Conservation (phyloP, 2,113 vertebrate species). For the Dasyornis broadbenti region DNA sequence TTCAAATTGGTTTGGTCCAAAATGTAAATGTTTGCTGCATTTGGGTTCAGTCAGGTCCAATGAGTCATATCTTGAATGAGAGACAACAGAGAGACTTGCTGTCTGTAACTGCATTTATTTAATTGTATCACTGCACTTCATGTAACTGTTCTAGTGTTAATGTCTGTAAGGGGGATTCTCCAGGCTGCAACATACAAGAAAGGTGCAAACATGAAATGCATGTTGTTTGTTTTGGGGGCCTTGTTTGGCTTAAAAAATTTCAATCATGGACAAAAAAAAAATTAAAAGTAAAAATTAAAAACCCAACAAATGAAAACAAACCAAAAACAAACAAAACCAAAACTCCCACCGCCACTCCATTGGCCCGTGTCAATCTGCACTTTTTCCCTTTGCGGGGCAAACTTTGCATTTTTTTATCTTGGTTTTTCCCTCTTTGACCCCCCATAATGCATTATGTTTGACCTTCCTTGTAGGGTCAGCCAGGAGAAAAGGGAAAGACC, state of each 20-base stretch:
- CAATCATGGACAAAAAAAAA: slow-evolving; percentile 32
- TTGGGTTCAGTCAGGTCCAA: slow-evolving; percentile 69
- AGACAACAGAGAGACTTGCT: slow-evolving; percentile 50
- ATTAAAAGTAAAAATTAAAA: background rate
- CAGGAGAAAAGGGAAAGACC: slow-evolving; percentile 96
- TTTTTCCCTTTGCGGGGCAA: slow-evolving; percentile 80
- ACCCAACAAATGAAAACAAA: slow-evolving; percentile 17
- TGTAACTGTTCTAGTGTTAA: slow-evolving; percentile 68
- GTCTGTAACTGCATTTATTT: slow-evolving; percentile 60
- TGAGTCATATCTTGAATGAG: slow-evolving; percentile 45
- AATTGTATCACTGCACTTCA: slow-evolving; percentile 69
- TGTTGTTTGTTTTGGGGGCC: slow-evolving; percentile 93
- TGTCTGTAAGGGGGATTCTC: slow-evolving; percentile 82
- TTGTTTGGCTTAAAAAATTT: slow-evolving; percentile 79
- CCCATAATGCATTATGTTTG: slow-evolving; percentile 99
- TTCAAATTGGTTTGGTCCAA: slow-evolving; percentile 57
- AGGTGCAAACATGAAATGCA: slow-evolving; percentile 99
- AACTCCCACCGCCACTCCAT: slow-evolving; percentile 66
- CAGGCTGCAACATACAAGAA: slow-evolving; percentile 98
- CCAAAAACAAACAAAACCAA: slow-evolving; percentile 56
- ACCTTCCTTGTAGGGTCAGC: slow-evolving; percentile 99
- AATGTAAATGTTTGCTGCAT: slow-evolving; percentile 78
- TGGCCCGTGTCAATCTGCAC: slow-evolving; percentile 79
- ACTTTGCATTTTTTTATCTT: slow-evolving; percentile 82
- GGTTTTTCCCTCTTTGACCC: slow-evolving; percentile 89